Evolutionary conservation across 2,888 invertebrate genomes (phyloP).

Genomic region (Tenodera sinensis): DNA sequence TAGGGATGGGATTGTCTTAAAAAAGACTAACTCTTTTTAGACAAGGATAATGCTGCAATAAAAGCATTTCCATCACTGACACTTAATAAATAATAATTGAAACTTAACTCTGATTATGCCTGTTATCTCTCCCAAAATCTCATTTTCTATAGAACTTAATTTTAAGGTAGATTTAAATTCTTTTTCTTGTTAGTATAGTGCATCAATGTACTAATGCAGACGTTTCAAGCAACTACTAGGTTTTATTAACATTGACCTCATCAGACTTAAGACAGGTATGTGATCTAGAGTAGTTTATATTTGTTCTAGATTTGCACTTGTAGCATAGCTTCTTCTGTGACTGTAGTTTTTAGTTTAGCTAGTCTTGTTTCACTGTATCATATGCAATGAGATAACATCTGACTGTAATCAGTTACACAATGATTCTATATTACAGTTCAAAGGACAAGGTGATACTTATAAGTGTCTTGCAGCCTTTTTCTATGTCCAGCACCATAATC

Average conservation of each 20-base stretch:
- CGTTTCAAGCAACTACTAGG: not conserved
- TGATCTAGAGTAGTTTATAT: not conserved
- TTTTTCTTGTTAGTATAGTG: not conserved
- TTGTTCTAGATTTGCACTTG: not conserved
- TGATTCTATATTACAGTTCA: too few relatives aligned
- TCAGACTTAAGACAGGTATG: not conserved
- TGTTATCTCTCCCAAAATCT: too few relatives aligned
- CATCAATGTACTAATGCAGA: not conserved
- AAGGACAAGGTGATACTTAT: too few relatives aligned
- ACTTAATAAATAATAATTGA: too few relatives aligned
- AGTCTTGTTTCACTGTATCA: not conserved
- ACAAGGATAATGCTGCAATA: too few relatives aligned
- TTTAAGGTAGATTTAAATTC: too few relatives aligned
- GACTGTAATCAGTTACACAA: too few relatives aligned
- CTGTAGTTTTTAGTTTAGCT: not conserved
- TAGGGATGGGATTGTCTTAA: too few relatives aligned
- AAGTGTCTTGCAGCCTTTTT: not conserved
- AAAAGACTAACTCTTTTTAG: too few relatives aligned
- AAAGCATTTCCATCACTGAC: too few relatives aligned
- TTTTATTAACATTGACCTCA: not conserved
- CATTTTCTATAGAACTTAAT: too few relatives aligned
- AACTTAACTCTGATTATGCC: too few relatives aligned
- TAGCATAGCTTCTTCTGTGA: not conserved
- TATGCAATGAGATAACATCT: not conserved
- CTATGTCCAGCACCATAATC: not conserved